Conservation (phyloP, 2,888 invertebrate species). For the Hypomecis atomaria region DNA sequence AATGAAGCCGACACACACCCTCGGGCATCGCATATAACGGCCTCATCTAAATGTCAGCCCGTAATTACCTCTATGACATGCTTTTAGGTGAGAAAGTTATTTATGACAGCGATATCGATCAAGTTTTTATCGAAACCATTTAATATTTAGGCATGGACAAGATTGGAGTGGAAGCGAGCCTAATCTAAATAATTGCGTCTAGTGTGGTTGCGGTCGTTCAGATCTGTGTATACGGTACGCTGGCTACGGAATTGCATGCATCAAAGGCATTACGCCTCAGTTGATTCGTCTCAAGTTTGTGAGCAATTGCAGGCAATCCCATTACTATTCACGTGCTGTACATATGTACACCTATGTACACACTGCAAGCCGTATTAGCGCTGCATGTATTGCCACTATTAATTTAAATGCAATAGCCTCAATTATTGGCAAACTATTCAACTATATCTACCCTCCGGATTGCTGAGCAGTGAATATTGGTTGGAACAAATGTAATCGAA, state of each 20-base stretch:
- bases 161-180: conserved; percentile 32
- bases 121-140: conserved; percentile 28
- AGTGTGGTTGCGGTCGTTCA: conserved; percentile 39
- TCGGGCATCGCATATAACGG: conserved; percentile 33
- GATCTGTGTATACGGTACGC: conserved; percentile 44
- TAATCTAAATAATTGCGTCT: conserved; percentile 38
- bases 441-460: conserved; percentile 52
- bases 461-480: conserved; percentile 45
- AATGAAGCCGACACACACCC: conserved; percentile 17
- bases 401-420: conserved; percentile 80
- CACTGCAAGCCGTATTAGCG: conserved; percentile 61
- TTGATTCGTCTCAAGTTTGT: conserved; percentile 72
- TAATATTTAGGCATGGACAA: conserved; percentile 22
- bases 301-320: conserved; percentile 74
- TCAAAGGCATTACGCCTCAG: conserved; percentile 72
- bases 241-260: conserved; percentile 58
- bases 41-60: conserved; percentile 38
- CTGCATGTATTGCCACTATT: conserved; percentile 73
- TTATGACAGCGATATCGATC: conserved; percentile 31
- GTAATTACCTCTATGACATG: conserved; percentile 40
- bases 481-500: conserved; percentile 53
- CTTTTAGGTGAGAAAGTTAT: conserved; percentile 40
- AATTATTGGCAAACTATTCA: conserved; percentile 72
- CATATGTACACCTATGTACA: conserved; percentile 55
- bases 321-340: conserved; percentile 67